Evolutionary conservation across 1,140 invertebrate genomes (phyloP).

Genomic region (Zaprionus ghesquierei): DNA sequence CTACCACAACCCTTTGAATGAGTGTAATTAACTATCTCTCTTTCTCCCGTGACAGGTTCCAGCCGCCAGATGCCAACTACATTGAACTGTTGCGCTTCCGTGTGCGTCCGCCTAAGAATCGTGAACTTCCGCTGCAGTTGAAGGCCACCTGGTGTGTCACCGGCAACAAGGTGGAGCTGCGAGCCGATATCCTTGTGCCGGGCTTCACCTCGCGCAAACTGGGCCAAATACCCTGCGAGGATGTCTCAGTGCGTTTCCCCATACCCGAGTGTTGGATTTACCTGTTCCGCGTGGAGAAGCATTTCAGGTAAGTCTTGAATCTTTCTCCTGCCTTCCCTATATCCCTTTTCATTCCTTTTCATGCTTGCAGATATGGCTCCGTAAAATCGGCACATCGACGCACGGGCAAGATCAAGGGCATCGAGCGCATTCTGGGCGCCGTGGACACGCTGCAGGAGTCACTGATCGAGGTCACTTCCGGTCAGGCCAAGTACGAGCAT

Average conservation of each 20-base stretch:
- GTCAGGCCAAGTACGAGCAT: constrained; percentile 99
- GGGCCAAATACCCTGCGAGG: constrained; percentile 97
- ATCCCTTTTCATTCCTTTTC: too few species aligned
- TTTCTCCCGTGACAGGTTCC: constrained; percentile 88
- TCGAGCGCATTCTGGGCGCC: constrained; percentile 96
- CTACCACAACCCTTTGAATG: constrained; percentile 1
- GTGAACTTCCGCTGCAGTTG: constrained; percentile 97
- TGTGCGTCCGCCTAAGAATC: constrained; percentile 96
- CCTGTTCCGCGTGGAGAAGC: constrained; percentile 98
- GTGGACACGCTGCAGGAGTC: constrained; percentile 95
- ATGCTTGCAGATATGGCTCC: constrained; percentile 90
- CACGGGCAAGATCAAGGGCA: constrained; percentile 96
- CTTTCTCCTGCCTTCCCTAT: background rate
- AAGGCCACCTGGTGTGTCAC: constrained; percentile 93
- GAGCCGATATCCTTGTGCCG: constrained; percentile 96
- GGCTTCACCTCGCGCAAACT: constrained; percentile 97
- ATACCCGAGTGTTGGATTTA: constrained; percentile 99
- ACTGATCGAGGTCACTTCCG: constrained; percentile 98
- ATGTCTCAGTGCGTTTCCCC: constrained; percentile 97
- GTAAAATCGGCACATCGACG: constrained; percentile 96
- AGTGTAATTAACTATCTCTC: background rate
- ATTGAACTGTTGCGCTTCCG: constrained; percentile 98
- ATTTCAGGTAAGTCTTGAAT: constrained; percentile 89
- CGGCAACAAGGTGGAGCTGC: constrained; percentile 95
- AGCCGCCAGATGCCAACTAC: constrained; percentile 99